phyloP scores from a whole-genome alignment of 2,888 invertebrate genomes.

The Agapostemon virescens region DNA sequence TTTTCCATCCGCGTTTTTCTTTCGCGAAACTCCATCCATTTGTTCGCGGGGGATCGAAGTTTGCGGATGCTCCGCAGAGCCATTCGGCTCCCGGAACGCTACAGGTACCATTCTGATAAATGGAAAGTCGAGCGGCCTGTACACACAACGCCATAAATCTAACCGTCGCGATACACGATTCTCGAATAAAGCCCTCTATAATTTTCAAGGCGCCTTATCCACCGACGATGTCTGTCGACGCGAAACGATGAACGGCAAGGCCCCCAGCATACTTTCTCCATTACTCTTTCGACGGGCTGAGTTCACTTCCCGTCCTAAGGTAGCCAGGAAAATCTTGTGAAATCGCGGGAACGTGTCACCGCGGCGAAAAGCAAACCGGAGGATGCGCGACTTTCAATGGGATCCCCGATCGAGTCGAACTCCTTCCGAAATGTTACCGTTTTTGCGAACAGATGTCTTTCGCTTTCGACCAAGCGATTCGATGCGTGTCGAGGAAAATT shows the following conservation, averaged over 20 bases:
- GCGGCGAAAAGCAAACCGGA: not conserved
- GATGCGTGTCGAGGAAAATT: not conserved
- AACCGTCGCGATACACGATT: conserved; percentile 59
- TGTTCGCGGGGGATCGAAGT: conserved; percentile 66
- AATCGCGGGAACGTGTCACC: conserved; percentile 9
- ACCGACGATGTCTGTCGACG: conserved; percentile 56
- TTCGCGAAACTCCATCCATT: conserved; percentile 66
- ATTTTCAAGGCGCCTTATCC: conserved; percentile 63
- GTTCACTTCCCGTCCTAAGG: conserved; percentile 14
- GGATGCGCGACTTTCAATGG: conserved; percentile 6
- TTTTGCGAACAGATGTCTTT: not conserved
- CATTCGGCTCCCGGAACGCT: conserved; percentile 59
- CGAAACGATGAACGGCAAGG: conserved; percentile 46
- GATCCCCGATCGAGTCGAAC: not conserved
- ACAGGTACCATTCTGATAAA: conserved; percentile 68
- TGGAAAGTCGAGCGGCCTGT: conserved; percentile 63
- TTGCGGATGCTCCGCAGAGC: conserved; percentile 63
- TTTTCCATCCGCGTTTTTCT: conserved; percentile 64
- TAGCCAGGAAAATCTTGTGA: conserved; percentile 23
- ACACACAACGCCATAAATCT: conserved; percentile 60
- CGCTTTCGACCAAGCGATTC: not conserved
- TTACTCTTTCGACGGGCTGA: conserved; percentile 32
- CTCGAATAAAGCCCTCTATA: conserved; percentile 63
- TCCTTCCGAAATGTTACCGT: not conserved
- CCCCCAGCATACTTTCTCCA: conserved; percentile 40